Evolutionary conservation across 1,140 invertebrate species (phyloP).

Genomic region (Sycophaga agraensis): DNA sequence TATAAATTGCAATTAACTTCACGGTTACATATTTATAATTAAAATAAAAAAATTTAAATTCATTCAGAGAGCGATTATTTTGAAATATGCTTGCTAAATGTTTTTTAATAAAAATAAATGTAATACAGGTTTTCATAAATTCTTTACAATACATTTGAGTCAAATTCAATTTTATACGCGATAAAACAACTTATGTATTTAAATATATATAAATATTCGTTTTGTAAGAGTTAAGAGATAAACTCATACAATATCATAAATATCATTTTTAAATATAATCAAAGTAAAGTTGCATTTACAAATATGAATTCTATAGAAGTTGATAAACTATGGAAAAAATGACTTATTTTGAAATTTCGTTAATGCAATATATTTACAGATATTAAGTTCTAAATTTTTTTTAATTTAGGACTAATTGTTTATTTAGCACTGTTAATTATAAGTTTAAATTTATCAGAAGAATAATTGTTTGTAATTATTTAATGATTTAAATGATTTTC

Average conservation of each 20-base stretch:
- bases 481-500: too few species aligned
- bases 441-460: too few species aligned
- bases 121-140: too few species aligned
- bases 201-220: background rate
- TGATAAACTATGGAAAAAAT: background rate
- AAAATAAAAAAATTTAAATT: too few species aligned
- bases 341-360: slow-evolving; percentile 1
- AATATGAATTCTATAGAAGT: background rate
- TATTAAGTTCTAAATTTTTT: slow-evolving; percentile 14
- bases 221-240: background rate
- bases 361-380: slow-evolving; percentile 16
- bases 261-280: background rate
- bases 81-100: too few species aligned
- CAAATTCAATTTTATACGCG: background rate
- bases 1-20: slow-evolving; percentile 4
- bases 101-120: too few species aligned
- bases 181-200: background rate
- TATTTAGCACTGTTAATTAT: too few species aligned
- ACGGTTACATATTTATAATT: too few species aligned
- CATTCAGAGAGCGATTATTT: too few species aligned
- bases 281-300: background rate
- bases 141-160: too few species aligned
- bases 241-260: background rate
- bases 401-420: background rate
- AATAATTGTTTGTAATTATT: too few species aligned